Percentiles rank a stretch among this genome's conserved stretches.
Evolutionary conservation across 2,888 invertebrate species (phyloP).

Genomic region (Cryptocheilus praepositus): DNA sequence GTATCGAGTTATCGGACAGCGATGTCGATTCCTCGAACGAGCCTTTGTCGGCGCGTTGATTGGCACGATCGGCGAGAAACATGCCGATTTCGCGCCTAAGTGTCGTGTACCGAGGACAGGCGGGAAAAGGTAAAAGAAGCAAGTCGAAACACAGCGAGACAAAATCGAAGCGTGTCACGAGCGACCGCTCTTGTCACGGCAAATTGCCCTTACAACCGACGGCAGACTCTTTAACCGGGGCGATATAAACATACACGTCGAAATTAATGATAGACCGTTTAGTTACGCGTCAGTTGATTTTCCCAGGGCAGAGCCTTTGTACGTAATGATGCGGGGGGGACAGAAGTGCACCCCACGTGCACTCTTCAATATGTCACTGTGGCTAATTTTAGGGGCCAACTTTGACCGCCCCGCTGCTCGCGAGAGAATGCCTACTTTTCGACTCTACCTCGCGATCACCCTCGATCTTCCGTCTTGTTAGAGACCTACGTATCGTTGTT

Average conservation of each 20-base stretch:
- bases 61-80: constrained; percentile 42
- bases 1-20: constrained; percentile 30
- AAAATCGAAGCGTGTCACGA: constrained; percentile 6
- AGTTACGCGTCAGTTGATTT: constrained; percentile 75
- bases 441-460: no score
- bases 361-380: constrained; percentile 72
- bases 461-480: no score
- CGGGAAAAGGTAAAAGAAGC: constrained; percentile 15
- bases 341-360: constrained; percentile 12
- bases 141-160: not conserved
- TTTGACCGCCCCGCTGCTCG: constrained; percentile 35
- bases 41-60: constrained; percentile 43
- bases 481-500: no score
- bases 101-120: constrained; percentile 16
- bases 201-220: constrained; percentile 37
- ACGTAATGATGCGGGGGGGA: no score
- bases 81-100: constrained; percentile 21
- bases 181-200: constrained; percentile 21
- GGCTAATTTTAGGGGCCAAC: constrained; percentile 73
- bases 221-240: constrained; percentile 52
- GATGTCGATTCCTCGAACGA: constrained; percentile 48
- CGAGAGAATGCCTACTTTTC: no score
- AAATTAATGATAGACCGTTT: constrained; percentile 74
- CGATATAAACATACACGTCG: constrained; percentile 71
- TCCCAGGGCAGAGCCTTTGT: constrained; percentile 67